Evolutionary conservation across 2,888 invertebrate species (phyloP), one percentile per base, ranked within the genome.

Genomic region (Andrena marginata): DNA sequence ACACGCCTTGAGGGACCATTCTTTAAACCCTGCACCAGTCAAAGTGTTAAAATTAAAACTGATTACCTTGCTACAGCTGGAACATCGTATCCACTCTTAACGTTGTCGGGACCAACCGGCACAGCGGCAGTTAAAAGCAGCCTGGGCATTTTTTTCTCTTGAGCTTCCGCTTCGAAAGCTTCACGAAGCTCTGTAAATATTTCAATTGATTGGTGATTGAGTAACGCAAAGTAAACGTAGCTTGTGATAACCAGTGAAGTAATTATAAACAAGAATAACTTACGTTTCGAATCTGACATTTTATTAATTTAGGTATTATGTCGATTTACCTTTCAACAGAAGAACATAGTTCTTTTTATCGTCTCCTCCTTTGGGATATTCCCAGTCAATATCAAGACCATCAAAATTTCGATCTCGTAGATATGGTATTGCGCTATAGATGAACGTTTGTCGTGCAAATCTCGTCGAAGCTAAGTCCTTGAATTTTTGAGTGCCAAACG

Each of bases 401-500:
- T 98, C 98, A 91, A 98, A 98, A 92, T 96, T 96, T 89, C 98
- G 96, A 90, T 98, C 97, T 65, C 98, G 95, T 84, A 99, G 95
- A 95, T 97, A 99, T 0, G 98, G 98, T 92, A 98, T 98, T 31
- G 98, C 97, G 59, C 98, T 98, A 95, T 98, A 98, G 94, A 99
- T 98, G 95, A 98, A 99, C 0, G 98, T 98, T 94, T 98, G 98
- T 0, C 98, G 95, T 0, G 98, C 96, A 94, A 98, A 98, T 65
- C 98, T 95, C 4, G 97, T 97, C 0, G 97, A 96, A 0, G 98
- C 96, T 97, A 98, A 97, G 86, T 98, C 98, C 94, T 98, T 98
- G 95, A 99, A 99, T 94, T 98, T 98, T 94, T 98, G 98, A 0
- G 99, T 99, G 56, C 99, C 99, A 94, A 99, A 99, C 0, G 98